Percentiles rank a stretch among this genome's conserved stretches.
These are phyloP conservation scores for Odontamblyopus lacepedii DNA, from an alignment of 2,797 vertebrate genomes.

Conservation along the genomic window DNA sequence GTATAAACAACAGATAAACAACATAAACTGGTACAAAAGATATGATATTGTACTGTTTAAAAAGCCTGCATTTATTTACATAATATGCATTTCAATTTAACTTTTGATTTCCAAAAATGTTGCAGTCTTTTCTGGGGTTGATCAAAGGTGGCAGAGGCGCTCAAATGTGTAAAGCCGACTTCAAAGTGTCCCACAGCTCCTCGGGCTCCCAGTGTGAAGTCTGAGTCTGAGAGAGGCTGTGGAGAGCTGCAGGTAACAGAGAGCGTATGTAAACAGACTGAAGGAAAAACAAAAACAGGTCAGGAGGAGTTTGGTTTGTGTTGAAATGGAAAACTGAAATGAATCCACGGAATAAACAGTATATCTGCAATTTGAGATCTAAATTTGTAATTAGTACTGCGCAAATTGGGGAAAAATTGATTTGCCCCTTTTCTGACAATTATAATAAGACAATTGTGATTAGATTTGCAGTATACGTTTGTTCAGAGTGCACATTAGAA, in stretches of 20 bases:
- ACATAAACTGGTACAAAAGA: no score
- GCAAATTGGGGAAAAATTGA: no score
- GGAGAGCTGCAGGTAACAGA: constrained; percentile 71
- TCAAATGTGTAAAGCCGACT: constrained; percentile 77
- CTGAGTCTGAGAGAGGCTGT: constrained; percentile 66
- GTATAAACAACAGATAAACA: no score
- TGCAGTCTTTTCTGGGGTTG: constrained; percentile 38
- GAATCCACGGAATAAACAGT: no score
- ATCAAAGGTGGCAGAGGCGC: constrained; percentile 73
- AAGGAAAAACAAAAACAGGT: background rate
- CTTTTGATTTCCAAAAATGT: background rate
- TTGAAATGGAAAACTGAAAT: background rate
- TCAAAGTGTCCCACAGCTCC: constrained; percentile 77
- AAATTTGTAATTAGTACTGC: no score
- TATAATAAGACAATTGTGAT: no score
- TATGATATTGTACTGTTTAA: no score
- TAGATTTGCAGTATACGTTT: no score
- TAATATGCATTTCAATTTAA: background rate
- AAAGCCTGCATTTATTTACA: no score
- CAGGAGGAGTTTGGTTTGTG: constrained; percentile 8
- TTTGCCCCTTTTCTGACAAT: no score
- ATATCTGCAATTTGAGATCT: no score
- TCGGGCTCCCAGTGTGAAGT: constrained; percentile 71
- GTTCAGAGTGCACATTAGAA: no score
- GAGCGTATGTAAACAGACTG: constrained; percentile 42